Percentiles rank a stretch among this genome's conserved stretches.
phyloP scores from a whole-genome alignment of 2,113 vertebrate genomes.

The zebrafish (Danio rerio) region DNA sequence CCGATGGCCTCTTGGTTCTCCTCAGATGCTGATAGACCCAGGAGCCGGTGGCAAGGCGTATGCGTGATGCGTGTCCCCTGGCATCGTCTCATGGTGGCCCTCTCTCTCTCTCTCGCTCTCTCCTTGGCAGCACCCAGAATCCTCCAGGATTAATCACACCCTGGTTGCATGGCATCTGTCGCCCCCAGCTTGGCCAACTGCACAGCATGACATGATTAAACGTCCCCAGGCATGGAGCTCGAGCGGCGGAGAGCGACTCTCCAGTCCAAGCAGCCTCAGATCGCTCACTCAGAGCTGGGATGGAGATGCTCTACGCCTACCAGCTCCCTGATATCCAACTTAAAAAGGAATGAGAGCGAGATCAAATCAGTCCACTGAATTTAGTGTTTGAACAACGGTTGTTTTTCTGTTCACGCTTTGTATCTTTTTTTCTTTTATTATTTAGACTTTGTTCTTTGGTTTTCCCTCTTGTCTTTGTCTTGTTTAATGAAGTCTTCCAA shows the following conservation, averaged over 20 bases:
- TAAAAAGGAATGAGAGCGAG: conserved; percentile 6
- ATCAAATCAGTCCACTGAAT: not conserved
- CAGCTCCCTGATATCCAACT: not conserved
- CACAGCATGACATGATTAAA: conserved; percentile 71
- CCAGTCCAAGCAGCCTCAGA: not conserved
- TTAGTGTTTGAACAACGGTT: conserved; percentile 10
- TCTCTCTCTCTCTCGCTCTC: conserved; percentile 9
- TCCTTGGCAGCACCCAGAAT: conserved; percentile 47
- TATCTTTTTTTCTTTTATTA: not conserved
- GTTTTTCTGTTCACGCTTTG: not conserved
- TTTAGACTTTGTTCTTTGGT: not conserved
- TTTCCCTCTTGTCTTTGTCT: not conserved
- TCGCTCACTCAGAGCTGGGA: not conserved
- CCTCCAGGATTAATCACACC: conserved; percentile 72
- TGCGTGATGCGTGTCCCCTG: conserved; percentile 57
- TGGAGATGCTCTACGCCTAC: not conserved
- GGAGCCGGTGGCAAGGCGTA: conserved; percentile 51
- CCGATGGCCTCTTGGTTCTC: conserved; percentile 16
- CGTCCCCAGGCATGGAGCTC: conserved; percentile 47
- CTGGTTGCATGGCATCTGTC: conserved; percentile 74
- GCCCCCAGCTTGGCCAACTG: conserved; percentile 69
- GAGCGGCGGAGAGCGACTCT: not conserved
- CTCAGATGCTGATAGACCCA: conserved; percentile 57
- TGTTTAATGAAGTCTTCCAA: not conserved
- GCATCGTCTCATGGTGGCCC: conserved; percentile 11